phyloP scores from a whole-genome alignment of 2,797 vertebrate genomes.

The Micromesistius poutassou region DNA sequence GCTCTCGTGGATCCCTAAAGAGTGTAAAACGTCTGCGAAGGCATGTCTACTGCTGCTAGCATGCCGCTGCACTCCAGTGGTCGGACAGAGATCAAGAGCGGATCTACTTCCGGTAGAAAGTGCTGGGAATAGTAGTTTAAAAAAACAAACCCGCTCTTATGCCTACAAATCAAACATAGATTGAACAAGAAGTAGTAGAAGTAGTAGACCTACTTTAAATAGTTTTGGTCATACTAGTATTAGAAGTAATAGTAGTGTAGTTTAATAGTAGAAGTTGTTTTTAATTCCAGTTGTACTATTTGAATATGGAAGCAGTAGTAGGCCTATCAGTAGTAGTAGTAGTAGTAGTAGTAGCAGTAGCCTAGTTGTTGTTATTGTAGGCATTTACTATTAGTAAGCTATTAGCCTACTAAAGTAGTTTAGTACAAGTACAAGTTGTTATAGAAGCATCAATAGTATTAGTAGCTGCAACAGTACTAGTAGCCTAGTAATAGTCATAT shows the following conservation, averaged over 20 bases:
- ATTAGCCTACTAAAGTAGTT: too few species aligned
- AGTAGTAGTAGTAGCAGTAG: too few species aligned
- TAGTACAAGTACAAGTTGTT: too few species aligned
- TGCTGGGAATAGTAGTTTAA: not conserved
- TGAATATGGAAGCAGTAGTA: too few species aligned
- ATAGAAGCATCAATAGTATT: not conserved
- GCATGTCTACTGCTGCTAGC: not conserved
- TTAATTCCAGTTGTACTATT: too few species aligned
- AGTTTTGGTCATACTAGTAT: too few species aligned
- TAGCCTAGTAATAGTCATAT: not conserved
- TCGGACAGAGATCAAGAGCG: conserved; percentile 6
- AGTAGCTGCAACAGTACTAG: not conserved
- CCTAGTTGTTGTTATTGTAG: too few species aligned
- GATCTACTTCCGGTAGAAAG: not conserved
- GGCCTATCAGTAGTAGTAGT: too few species aligned
- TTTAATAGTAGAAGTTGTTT: too few species aligned
- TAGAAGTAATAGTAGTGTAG: too few species aligned
- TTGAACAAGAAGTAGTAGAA: not conserved
- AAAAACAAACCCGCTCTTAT: not conserved
- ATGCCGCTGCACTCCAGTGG: not conserved
- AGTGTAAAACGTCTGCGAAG: not conserved
- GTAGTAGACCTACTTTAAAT: not conserved
- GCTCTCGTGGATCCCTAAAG: not conserved
- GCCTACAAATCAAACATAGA: not conserved
- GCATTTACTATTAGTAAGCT: too few species aligned